Conservation (phyloP, 1,140 invertebrate genomes). For the Papilio machaon region DNA sequence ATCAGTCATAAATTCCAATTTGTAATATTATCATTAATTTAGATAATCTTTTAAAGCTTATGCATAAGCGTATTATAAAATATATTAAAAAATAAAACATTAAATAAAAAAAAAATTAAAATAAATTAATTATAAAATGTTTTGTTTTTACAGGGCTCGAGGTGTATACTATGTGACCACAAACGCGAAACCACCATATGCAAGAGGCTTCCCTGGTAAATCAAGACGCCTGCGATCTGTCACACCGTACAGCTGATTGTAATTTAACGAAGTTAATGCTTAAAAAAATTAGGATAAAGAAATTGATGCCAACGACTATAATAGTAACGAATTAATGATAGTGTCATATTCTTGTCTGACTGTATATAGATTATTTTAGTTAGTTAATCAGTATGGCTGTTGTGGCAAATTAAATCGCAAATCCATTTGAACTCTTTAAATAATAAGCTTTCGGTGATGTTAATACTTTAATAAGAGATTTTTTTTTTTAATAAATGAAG, state of each 20-base stretch:
- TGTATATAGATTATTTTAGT: conserved; percentile 19
- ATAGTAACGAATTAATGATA: conserved; percentile 11
- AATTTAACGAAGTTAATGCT: neutral
- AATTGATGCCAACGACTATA: conserved; percentile 25
- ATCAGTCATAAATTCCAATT: no score
- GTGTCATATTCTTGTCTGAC: conserved; percentile 36
- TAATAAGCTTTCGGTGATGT: neutral
- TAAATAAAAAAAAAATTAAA: no score
- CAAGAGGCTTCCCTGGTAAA: conserved; percentile 89
- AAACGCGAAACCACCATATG: conserved; percentile 91
- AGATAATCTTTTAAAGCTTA: no score
- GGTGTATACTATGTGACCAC: conserved; percentile 93
- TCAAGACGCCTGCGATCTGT: conserved; percentile 70
- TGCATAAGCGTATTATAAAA: no score
- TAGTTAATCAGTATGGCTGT: conserved; percentile 2
- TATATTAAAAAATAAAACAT: no score
- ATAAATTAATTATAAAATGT: no score
- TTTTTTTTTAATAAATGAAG: neutral
- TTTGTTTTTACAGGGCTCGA: conserved; percentile 87
- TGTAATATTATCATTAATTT: no score
- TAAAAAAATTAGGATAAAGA: conserved; percentile 1
- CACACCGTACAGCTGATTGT: conserved; percentile 63
- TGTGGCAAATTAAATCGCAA: neutral
- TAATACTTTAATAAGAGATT: conserved; percentile 1
- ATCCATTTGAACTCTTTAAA: neutral